Evolutionary conservation across 1,140 invertebrate species (phyloP).

Genomic region (Leptinotarsa texana): DNA sequence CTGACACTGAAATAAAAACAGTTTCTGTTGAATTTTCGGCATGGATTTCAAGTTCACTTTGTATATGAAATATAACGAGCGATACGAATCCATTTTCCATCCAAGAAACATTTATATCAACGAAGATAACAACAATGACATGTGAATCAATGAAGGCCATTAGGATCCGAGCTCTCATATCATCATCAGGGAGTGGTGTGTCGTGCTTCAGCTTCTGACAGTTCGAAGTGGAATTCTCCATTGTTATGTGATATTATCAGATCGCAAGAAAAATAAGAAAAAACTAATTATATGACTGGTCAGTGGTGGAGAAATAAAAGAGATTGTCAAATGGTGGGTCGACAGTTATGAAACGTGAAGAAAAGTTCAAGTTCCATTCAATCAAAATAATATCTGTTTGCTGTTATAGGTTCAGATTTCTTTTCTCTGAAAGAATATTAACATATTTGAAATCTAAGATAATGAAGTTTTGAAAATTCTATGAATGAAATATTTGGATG

Average conservation of each 20-base stretch:
- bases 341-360: not conserved
- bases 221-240: not conserved
- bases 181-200: conserved; percentile 1
- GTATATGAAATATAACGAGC: too few species aligned
- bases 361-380: not conserved
- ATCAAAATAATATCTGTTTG: too few species aligned
- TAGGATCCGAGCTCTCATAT: not conserved
- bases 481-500: too few species aligned
- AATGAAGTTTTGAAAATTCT: too few species aligned
- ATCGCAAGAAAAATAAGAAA: conserved; percentile 4
- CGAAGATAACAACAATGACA: conserved; percentile 1
- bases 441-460: too few species aligned
- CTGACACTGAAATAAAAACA: too few species aligned
- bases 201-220: not conserved
- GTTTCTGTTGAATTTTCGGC: too few species aligned
- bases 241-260: not conserved
- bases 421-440: too few species aligned
- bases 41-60: too few species aligned
- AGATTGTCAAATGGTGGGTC: not conserved
- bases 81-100: too few species aligned
- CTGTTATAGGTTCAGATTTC: too few species aligned
- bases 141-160: conserved; percentile 11
- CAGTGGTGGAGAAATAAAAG: not conserved
- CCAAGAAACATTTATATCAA: not conserved
- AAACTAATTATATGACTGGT: not conserved